These are phyloP conservation scores for Cerceris ruficornis DNA, from an alignment of 2,888 invertebrate species.

Conservation along the genomic window DNA sequence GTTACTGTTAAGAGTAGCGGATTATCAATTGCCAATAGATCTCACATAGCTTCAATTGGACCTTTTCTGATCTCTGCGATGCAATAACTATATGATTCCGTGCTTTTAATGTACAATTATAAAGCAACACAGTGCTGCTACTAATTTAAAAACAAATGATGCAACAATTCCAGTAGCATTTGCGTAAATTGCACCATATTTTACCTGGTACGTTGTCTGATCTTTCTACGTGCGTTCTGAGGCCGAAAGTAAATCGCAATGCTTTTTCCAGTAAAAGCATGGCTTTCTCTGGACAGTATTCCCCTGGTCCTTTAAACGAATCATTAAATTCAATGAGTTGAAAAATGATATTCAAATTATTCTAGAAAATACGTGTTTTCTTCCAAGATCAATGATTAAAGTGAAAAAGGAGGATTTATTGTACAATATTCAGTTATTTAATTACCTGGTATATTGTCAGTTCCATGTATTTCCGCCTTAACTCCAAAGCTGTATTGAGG, in stretches of 20 bases:
- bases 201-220: slow-evolving; percentile 72
- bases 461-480: slow-evolving; percentile 61
- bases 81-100: too few species aligned
- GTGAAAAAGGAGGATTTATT: not conserved
- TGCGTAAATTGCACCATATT: not conserved
- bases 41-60: too few species aligned
- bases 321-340: slow-evolving; percentile 24
- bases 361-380: too few species aligned
- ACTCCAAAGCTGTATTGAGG: slow-evolving; percentile 72
- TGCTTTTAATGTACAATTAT: too few species aligned
- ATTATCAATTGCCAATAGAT: too few species aligned
- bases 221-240: slow-evolving; percentile 66
- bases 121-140: too few species aligned
- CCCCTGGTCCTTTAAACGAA: slow-evolving; percentile 79
- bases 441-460: slow-evolving; percentile 76
- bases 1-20: too few species aligned
- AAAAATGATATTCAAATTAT: too few species aligned
- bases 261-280: slow-evolving; percentile 76
- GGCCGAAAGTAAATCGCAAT: slow-evolving; percentile 75
- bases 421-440: not conserved
- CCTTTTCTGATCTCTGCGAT: too few species aligned
- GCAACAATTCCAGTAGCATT: not conserved
- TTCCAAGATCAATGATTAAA: not conserved
- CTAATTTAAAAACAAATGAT: too few species aligned
- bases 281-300: slow-evolving; percentile 82